Base-by-base conservation (phyloP, 2,113 vertebrate genomes). In the Labeo catla region DNA sequence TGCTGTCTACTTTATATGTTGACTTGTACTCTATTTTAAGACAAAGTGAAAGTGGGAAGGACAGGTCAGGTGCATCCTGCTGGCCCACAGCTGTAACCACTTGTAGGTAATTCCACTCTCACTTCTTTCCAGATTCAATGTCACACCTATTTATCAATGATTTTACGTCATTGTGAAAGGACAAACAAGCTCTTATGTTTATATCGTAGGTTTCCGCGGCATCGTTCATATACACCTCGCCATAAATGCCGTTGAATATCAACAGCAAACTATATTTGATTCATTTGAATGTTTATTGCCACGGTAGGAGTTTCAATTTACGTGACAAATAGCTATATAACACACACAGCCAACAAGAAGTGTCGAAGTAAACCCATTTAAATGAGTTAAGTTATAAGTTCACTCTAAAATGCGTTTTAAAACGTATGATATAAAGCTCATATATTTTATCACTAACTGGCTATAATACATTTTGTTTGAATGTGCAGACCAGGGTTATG, bases 21-120 rank as follows among this genome's bases (percentile, higher is more conserved):
- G 57, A 87, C 88, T 80, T 80, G 47, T 76, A 52, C 61, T 54
- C 72, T 73, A 54, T 66, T 28, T n/a, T 15, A 13, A 19, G 66
- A 74, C 4, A 13, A 15, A 50, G 59, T 23, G 47, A 23, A 61
- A 81, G 68, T 68, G 21, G 8, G 63, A 61, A 45, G 76, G 34
- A 78, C 47, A 21, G 68, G 52, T n/a, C 34, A 61, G 39, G 81
- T 74, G 47, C 19, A 45, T 73, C 36, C 85, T 50, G 59, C 77
- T 88, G 87, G 73, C 76, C 13, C 23, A 57, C 84, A 86, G 86
- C 66, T 87, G 82, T 36, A 16, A 23, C 86, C 70, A 76, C 81
- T 57, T 79, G 81, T 82, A 12, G 63, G 45, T 81, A 50, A 82
- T 39, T 39, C 49, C 34, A 61, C 9, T 81, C 16, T 36, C 76